These are phyloP conservation scores for Thalpophila matura DNA, from an alignment of 2,888 invertebrate species.

Conservation along the genomic window DNA sequence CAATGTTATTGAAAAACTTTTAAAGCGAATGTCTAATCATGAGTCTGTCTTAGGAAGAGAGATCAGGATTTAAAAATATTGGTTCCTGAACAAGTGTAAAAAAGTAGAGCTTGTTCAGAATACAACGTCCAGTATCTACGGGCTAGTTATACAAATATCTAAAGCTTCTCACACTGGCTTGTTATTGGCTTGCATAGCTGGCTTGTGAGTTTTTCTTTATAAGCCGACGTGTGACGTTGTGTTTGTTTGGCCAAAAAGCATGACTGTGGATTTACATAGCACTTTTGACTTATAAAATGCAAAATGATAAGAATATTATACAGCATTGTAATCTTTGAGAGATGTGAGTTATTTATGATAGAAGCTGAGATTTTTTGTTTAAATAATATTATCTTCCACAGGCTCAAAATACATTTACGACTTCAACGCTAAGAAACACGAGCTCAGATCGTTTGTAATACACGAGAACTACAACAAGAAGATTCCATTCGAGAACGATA, in stretches of 20 bases:
- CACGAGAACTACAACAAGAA: conserved; percentile 75
- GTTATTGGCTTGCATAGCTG: too few species aligned
- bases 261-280: conserved; percentile 10
- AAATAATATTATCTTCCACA: conserved; percentile 50
- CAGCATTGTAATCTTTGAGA: neutral
- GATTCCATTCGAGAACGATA: conserved; percentile 75
- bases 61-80: neutral
- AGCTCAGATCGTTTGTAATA: conserved; percentile 62
- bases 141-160: neutral
- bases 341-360: neutral
- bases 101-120: conserved; percentile 3
- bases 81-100: neutral
- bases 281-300: neutral
- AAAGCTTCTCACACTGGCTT: conserved; percentile 13
- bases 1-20: too few species aligned
- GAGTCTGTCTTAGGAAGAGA: too few species aligned
- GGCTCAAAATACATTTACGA: conserved; percentile 77
- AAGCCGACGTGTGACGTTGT: conserved; percentile 8
- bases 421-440: conserved; percentile 63
- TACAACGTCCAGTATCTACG: too few species aligned
- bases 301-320: conserved; percentile 8
- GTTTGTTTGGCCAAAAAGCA: neutral
- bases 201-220: neutral
- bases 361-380: conserved; percentile 2
- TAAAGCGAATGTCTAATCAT: too few species aligned